Evolutionary conservation across 2,797 vertebrate species (phyloP).

Genomic region (Galagoides demidoff): DNA sequence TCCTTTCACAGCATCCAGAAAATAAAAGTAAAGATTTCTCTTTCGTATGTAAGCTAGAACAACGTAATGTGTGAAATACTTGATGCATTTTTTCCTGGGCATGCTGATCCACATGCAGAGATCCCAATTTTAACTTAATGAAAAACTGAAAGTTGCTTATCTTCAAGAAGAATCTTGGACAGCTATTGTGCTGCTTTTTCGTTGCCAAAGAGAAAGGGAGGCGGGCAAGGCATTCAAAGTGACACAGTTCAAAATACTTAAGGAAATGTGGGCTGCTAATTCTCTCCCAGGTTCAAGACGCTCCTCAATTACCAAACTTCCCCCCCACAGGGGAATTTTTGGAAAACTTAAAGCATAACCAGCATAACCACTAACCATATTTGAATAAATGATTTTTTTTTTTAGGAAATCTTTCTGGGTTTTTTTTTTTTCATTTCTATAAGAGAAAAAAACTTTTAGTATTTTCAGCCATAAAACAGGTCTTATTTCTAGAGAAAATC

Average conservation of each 20-base stretch:
- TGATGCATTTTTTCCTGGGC: neutral
- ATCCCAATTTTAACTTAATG: constrained; percentile 2
- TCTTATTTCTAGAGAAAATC: constrained; percentile 66
- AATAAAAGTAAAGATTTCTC: neutral
- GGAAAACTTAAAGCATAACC: constrained; percentile 61
- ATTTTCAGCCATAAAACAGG: constrained; percentile 68
- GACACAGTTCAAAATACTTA: constrained; percentile 21
- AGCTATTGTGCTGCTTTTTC: constrained; percentile 44
- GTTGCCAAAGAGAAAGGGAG: constrained; percentile 52
- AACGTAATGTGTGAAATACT: neutral
- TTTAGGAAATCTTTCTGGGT: neutral
- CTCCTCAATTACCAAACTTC: neutral
- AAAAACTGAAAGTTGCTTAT: constrained; percentile 70
- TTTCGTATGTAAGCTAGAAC: neutral
- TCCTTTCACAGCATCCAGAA: neutral
- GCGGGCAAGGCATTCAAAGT: neutral
- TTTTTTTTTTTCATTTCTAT: neutral
- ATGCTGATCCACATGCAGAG: neutral
- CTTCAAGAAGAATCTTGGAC: constrained; percentile 68
- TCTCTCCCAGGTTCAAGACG: neutral
- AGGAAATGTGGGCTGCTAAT: neutral
- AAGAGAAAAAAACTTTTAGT: constrained; percentile 64
- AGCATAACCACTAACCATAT: constrained; percentile 46
- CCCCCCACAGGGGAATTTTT: neutral
- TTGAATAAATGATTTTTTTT: constrained; percentile 42